A percentile compares a stretch with the other conserved stretches of the same genome.
Conservation (phyloP, 2,888 invertebrate species). For the Altica lythri region DNA sequence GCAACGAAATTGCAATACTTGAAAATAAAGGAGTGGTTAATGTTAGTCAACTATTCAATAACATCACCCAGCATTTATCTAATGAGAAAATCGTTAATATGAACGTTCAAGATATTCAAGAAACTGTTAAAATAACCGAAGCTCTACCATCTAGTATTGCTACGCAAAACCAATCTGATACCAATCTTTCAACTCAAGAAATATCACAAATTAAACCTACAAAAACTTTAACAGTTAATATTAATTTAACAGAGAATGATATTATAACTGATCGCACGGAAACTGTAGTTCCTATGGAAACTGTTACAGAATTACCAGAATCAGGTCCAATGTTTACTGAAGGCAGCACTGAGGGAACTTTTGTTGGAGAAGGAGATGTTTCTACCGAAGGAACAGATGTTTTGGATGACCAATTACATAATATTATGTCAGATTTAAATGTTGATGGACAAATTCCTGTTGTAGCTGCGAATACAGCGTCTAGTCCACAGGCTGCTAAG, state of each 20-base stretch:
- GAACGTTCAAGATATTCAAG: slow-evolving; percentile 11
- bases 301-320: slow-evolving; percentile 4
- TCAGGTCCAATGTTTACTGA: neutral
- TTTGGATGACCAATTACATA: slow-evolving; percentile 59
- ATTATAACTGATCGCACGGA: neutral
- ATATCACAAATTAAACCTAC: slow-evolving; percentile 55
- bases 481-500: slow-evolving; percentile 66
- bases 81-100: slow-evolving; percentile 38
- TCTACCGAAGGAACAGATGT: slow-evolving; percentile 39
- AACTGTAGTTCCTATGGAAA: slow-evolving; percentile 3
- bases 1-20: slow-evolving; percentile 73
- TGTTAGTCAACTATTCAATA: slow-evolving; percentile 58
- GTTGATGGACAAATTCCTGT: slow-evolving; percentile 57
- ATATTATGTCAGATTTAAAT: slow-evolving; percentile 62
- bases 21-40: slow-evolving; percentile 71
- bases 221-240: slow-evolving; percentile 42
- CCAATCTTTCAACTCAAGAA: slow-evolving; percentile 14
- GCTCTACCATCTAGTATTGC: neutral
- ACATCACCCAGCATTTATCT: slow-evolving; percentile 41
- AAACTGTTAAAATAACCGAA: neutral
- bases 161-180: slow-evolving; percentile 1
- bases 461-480: slow-evolving; percentile 44
- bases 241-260: slow-evolving; percentile 11
- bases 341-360: slow-evolving; percentile 5
- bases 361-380: slow-evolving; percentile 25